phyloP scores from a whole-genome alignment of 2,113 vertebrate genomes.

The Tauraco erythrolophus region DNA sequence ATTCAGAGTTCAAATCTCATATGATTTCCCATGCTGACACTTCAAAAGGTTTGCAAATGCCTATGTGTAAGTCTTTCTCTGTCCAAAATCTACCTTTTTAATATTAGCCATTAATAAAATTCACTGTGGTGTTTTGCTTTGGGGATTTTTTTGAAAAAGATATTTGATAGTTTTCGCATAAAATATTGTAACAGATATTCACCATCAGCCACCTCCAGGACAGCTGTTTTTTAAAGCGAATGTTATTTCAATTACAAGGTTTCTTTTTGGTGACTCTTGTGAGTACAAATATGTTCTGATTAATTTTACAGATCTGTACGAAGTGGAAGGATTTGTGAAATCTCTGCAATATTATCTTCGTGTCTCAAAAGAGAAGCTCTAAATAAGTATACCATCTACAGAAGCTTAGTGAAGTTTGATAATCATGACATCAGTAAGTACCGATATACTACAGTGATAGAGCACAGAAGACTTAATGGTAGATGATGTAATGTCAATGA shows the following conservation, averaged over 20 bases:
- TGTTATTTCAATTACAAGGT: constrained; percentile 4
- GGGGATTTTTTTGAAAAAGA: background rate
- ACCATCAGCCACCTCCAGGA: background rate
- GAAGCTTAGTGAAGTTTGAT: background rate
- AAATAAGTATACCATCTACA: background rate
- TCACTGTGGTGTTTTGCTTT: background rate
- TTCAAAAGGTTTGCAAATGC: constrained; percentile 13
- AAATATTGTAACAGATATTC: background rate
- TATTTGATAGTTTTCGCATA: background rate
- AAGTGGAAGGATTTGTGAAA: background rate
- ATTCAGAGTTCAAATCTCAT: background rate
- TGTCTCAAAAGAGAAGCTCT: background rate
- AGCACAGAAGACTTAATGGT: background rate
- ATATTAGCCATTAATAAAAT: background rate
- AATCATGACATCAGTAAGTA: background rate
- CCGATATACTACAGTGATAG: background rate
- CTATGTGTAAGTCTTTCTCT: background rate
- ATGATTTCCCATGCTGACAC: background rate
- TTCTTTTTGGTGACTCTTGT: background rate
- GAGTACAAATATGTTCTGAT: constrained; percentile 11
- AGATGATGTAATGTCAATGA: rapidly evolving
- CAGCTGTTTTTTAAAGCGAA: background rate
- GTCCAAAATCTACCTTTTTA: background rate
- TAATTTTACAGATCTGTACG: background rate
- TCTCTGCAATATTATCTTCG: background rate